Evolutionary conservation across 1,140 invertebrate species (phyloP).

Genomic region (Heliconius hewitsoni): DNA sequence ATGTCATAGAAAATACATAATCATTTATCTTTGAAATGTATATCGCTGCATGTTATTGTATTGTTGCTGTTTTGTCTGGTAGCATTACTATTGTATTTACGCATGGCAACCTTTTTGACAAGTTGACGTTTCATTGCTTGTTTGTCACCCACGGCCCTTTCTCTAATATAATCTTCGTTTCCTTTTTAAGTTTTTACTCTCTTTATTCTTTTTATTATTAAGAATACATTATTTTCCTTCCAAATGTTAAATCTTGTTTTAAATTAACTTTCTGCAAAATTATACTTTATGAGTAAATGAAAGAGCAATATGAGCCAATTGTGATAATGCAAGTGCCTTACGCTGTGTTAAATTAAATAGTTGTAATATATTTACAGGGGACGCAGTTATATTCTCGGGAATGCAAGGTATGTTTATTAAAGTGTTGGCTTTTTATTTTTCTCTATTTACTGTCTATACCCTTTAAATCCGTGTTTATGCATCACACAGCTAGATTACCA

Average conservation of each 20-base stretch:
- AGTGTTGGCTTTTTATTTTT: background rate
- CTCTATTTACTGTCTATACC: background rate
- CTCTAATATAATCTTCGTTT: background rate
- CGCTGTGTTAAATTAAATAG: constrained; percentile 34
- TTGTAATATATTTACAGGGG: constrained; percentile 72
- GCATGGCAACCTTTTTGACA: constrained; percentile 44
- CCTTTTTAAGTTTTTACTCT: background rate
- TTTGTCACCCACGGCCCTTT: constrained; percentile 10
- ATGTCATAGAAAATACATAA: constrained; percentile 9
- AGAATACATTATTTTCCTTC: background rate
- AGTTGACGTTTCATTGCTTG: constrained; percentile 29
- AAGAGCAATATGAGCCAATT: background rate
- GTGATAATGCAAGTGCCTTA: constrained; percentile 19
- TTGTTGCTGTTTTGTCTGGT: constrained; percentile 13
- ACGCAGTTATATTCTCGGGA: constrained; percentile 82
- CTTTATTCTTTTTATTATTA: constrained; percentile 2
- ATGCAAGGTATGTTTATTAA: constrained; percentile 77
- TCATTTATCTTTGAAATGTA: constrained; percentile 9
- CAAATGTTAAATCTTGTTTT: background rate
- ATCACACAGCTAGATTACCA: background rate
- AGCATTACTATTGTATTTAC: constrained; percentile 14
- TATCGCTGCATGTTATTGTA: constrained; percentile 11
- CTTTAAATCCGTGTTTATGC: background rate
- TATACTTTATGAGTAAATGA: background rate
- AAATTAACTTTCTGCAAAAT: background rate